Evolutionary conservation across 2,797 vertebrate genomes (phyloP), one percentile per base, ranked within the genome.

Genomic region (Acomys russatus): DNA sequence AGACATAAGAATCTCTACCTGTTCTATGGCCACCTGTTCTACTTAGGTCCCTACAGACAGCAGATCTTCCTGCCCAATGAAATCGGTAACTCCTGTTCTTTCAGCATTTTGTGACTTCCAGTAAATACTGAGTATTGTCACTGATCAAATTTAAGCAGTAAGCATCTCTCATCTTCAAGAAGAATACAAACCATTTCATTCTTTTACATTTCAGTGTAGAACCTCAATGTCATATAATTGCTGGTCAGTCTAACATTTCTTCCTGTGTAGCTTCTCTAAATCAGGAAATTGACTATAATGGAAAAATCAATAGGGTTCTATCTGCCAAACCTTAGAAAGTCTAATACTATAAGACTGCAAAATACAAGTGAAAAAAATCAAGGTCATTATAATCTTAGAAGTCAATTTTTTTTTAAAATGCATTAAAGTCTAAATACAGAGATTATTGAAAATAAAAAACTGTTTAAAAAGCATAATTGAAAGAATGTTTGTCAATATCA

Each of bases 261-360:
- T 70, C 74, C 12, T 59, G 23, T 64, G 12, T 12, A 28, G 76
- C 63, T 93, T 86, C 73, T 86, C 38, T 88, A 95, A 95, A 93
- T 85, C 95, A 88, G 51, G 90, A 94, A 96, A 92, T 83, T 86
- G 23, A 54, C 30, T 66, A 0, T 90, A 93, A 91, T 87, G 68
- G 66, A 92, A 94, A 97, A 94, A 71, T 87, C 86, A 88, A 18
- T 87, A 92, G 56, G 91, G n/a, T 64, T n/a, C 74, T 76, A 38
- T 44, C 66, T 73, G 11, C n/a, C 83, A 49, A 73, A 88, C 11
- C 28, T 80, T 90, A 80, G 54, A 88, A 94, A 74, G 59, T 56
- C 33, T 79, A 96, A 18, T 17, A 25, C 61, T 49, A 8, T 6
- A 74, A 82, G 7, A 78, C 82, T 38, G 63, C 38, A 93, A 91